Percentiles rank a stretch among this genome's conserved stretches.
Conservation (phyloP, 2,797 vertebrate species). For the Sylvilagus floridanus region DNA sequence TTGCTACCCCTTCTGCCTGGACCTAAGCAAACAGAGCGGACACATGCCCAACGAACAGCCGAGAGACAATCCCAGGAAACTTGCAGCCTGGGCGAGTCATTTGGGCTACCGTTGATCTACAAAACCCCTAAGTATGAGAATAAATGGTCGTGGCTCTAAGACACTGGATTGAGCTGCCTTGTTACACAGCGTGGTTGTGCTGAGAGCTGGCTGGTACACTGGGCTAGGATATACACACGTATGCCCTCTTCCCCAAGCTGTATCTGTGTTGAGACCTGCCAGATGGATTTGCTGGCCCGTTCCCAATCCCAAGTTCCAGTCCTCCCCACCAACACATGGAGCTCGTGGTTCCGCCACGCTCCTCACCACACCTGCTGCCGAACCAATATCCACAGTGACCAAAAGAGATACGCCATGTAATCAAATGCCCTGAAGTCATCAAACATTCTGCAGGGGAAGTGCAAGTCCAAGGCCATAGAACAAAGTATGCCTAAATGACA, state of each 20-base stretch:
- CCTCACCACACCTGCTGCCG: neutral
- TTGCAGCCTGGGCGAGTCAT: neutral
- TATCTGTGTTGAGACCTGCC: neutral
- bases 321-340: neutral
- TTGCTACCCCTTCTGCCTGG: neutral
- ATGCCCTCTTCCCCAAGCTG: neutral
- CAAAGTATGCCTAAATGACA: accelerated
- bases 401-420: neutral
- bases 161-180: neutral
- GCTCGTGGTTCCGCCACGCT: neutral
- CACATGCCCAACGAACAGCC: too few relatives aligned
- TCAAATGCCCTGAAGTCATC: neutral
- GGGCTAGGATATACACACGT: neutral
- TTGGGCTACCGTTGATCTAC: neutral
- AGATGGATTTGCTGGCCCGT: neutral
- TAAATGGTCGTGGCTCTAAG: neutral
- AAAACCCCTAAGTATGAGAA: neutral
- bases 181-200: neutral
- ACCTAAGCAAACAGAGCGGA: neutral
- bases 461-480: neutral
- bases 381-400: neutral
- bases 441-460: neutral
- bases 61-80: neutral
- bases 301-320: neutral
- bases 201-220: neutral